Evolutionary conservation across 1,140 invertebrate genomes (phyloP), one percentile per base, ranked within the genome.

Genomic region (Dryas iulia): DNA sequence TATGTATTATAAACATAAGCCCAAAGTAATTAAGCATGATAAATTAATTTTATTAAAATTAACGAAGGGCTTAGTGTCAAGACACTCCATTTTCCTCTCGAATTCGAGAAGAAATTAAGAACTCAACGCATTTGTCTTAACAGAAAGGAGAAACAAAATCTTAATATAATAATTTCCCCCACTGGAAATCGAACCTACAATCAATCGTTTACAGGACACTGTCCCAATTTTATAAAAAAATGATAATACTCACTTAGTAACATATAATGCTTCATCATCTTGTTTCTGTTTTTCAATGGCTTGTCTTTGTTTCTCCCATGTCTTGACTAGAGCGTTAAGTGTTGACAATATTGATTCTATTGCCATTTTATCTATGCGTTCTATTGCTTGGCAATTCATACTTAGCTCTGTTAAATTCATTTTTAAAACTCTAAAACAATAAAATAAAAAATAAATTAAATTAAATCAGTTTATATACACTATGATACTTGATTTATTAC

Each of bases 241-340:
- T 4, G n/a, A 33, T 21, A 11, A 4, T 33, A 8, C 87, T 92
- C 83, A 94, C 92, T 96, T 97, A 28, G 95, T 96, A 65, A 95
- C 94, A 89, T 97, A 99, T 8, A 98, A 84, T 76, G 94, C 96
- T 57, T 97, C 95, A 62, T 97, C 95, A 75, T 97, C 96, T 31
- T 93, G 92, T 70, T 96, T 94, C 71, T 94, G 94, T 71, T 93
- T 92, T 71, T 95, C 93, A 23, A 94, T 93, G 53, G 95, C 93
- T 60, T 95, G 93, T 78, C 97, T 94, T 69, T 97, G 95, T 52
- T 94, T 93, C 78, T 95, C 94, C 97, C 97, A 99, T 0, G 94
- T 89, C 12, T 92, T 80, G 0, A 96, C 94, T 30, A 97, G 84
- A 58, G 93, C 85, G 21, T 92, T 90, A 2, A 96, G 76, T 1